Conservation (phyloP, 2,888 invertebrate genomes). For the Papilio elwesi region DNA sequence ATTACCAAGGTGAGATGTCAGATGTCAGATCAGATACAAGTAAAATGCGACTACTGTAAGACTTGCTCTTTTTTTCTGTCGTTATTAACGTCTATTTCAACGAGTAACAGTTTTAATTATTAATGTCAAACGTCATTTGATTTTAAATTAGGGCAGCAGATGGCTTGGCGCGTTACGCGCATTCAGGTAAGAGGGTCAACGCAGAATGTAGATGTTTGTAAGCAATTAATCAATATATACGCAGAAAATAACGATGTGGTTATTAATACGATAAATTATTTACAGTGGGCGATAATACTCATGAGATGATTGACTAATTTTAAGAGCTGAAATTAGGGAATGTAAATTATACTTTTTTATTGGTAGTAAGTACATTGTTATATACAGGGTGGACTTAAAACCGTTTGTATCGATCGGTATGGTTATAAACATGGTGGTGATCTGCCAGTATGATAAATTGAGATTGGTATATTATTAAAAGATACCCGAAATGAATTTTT, state of each 20-base stretch:
- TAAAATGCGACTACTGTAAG: too few species aligned
- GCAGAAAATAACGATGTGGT: background rate
- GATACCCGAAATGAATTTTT: too few species aligned
- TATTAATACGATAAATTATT: background rate
- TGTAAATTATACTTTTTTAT: too few species aligned
- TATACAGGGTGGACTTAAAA: too few species aligned
- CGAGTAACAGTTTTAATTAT: constrained; percentile 6
- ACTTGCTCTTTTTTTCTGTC: background rate
- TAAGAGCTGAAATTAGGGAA: background rate
- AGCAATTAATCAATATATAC: constrained; percentile 32
- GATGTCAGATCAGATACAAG: too few species aligned
- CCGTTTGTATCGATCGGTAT: too few species aligned
- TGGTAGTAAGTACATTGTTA: too few species aligned
- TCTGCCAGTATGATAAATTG: too few species aligned
- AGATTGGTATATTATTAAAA: too few species aligned
- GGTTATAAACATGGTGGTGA: too few species aligned
- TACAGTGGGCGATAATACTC: background rate
- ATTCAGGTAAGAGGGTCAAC: constrained; percentile 33
- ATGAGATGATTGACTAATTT: background rate
- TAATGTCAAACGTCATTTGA: constrained; percentile 12
- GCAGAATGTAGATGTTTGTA: constrained; percentile 23
- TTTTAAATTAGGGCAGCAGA: constrained; percentile 28
- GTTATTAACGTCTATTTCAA: background rate
- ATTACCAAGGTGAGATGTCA: too few species aligned
- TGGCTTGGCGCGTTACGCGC: constrained; percentile 35